These are phyloP conservation scores for Epinephelus coioides DNA, from an alignment of 2,797 vertebrate species.

Conservation along the genomic window DNA sequence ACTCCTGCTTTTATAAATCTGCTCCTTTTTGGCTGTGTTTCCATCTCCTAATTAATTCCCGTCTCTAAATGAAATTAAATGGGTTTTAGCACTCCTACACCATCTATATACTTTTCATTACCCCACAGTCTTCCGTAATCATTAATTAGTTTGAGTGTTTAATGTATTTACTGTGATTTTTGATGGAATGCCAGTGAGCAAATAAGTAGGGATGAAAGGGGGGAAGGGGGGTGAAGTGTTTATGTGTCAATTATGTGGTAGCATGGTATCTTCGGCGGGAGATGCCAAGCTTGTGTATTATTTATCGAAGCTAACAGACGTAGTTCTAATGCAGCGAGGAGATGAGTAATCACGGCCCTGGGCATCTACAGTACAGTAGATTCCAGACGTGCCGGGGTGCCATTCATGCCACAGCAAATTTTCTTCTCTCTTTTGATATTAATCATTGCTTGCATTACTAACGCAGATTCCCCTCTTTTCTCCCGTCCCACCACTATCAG, in stretches of 20 bases:
- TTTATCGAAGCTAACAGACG: slow-evolving; percentile 79
- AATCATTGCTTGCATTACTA: slow-evolving; percentile 73
- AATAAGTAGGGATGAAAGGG: slow-evolving; percentile 52
- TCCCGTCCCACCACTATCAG: slow-evolving; percentile 38
- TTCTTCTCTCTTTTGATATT: slow-evolving; percentile 74
- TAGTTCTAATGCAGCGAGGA: slow-evolving; percentile 61
- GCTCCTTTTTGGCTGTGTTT: slow-evolving; percentile 70
- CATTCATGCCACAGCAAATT: slow-evolving; percentile 62
- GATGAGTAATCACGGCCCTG: slow-evolving; percentile 76
- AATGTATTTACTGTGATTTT: slow-evolving; percentile 79
- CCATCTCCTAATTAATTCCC: slow-evolving; percentile 78
- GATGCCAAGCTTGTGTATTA: slow-evolving; percentile 76
- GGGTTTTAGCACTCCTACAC: slow-evolving; percentile 80
- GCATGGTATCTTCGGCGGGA: slow-evolving; percentile 58
- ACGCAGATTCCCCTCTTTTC: slow-evolving; percentile 68
- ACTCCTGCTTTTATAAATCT: slow-evolving; percentile 71
- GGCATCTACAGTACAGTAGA: slow-evolving; percentile 61
- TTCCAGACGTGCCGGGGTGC: slow-evolving; percentile 62
- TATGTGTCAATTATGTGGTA: slow-evolving; percentile 77
- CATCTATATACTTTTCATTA: slow-evolving; percentile 80
- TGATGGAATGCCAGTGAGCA: slow-evolving; percentile 74
- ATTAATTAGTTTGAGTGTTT: slow-evolving; percentile 84
- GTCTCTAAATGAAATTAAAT: slow-evolving; percentile 80
- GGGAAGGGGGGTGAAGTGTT: slow-evolving; percentile 39
- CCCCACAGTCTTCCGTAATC: slow-evolving; percentile 70